Conservation (phyloP, 2,888 invertebrate genomes). For the Megamerina dolium region DNA sequence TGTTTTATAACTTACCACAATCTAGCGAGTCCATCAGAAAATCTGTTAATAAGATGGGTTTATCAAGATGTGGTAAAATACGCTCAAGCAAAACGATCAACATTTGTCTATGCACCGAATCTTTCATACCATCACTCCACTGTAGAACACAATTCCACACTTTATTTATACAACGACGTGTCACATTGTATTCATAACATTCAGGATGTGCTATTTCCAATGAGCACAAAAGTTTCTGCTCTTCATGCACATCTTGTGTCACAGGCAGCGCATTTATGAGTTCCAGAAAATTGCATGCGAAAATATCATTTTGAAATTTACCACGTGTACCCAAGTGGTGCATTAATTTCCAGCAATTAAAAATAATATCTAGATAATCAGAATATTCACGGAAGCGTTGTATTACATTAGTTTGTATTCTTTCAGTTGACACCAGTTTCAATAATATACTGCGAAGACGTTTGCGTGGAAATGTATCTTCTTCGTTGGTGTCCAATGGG, state of each 20-base stretch:
- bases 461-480: constrained; percentile 60
- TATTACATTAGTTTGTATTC: constrained; percentile 58
- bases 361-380: constrained; percentile 68
- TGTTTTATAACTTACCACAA: constrained; percentile 53
- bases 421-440: constrained; percentile 58
- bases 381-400: constrained; percentile 69
- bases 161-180: constrained; percentile 60
- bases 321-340: constrained; percentile 55
- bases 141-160: constrained; percentile 73
- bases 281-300: constrained; percentile 60
- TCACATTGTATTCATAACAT: constrained; percentile 54
- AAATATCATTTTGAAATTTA: constrained; percentile 51
- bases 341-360: constrained; percentile 61
- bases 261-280: constrained; percentile 55
- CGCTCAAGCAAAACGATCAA: constrained; percentile 76
- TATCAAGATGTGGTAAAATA: constrained; percentile 71
- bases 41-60: constrained; percentile 80
- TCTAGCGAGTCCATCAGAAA: constrained; percentile 87
- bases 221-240: constrained; percentile 47
- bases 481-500: constrained; percentile 51
- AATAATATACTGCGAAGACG: constrained; percentile 63
- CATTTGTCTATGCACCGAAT: constrained; percentile 68
- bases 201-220: constrained; percentile 31
- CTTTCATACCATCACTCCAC: constrained; percentile 53
- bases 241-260: constrained; percentile 35